phyloP scores from a whole-genome alignment of 2,797 vertebrate genomes.

The Sebastes variabilis region DNA sequence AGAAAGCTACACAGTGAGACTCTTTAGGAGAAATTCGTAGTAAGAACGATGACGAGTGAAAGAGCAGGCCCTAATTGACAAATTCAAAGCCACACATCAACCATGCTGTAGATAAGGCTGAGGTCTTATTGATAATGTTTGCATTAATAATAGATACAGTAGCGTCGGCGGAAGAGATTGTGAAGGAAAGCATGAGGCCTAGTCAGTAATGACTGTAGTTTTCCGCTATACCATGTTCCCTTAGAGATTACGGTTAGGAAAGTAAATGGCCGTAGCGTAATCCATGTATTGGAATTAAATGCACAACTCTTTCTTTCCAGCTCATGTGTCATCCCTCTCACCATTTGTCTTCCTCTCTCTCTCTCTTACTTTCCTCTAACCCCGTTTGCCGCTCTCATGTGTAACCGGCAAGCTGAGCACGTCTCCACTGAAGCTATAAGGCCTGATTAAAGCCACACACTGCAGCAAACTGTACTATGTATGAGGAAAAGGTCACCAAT shows the following conservation, averaged over 20 bases:
- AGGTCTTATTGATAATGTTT: constrained; percentile 63
- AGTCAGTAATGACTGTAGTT: constrained; percentile 59
- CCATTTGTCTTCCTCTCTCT: background rate
- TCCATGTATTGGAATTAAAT: constrained; percentile 66
- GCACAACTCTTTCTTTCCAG: constrained; percentile 50
- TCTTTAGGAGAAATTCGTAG: constrained; percentile 32
- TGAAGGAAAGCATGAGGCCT: constrained; percentile 39
- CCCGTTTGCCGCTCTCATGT: constrained; percentile 39
- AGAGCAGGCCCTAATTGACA: constrained; percentile 41
- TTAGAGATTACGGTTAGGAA: constrained; percentile 56
- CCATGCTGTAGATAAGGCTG: constrained; percentile 40
- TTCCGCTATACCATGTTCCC: constrained; percentile 47
- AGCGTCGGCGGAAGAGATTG: constrained; percentile 29
- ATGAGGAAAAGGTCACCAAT: constrained; percentile 66
- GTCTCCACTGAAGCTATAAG: constrained; percentile 33
- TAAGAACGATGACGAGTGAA: constrained; percentile 32
- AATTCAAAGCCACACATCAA: constrained; percentile 54
- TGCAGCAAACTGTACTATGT: constrained; percentile 56
- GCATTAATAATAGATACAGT: constrained; percentile 74
- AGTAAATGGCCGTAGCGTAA: constrained; percentile 64
- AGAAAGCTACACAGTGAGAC: constrained; percentile 7
- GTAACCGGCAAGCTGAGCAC: constrained; percentile 46
- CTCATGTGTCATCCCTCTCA: constrained; percentile 13
- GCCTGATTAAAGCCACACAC: constrained; percentile 62
- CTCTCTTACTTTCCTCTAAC: constrained; percentile 9